Percentiles rank a stretch among this genome's conserved stretches.
phyloP scores from a whole-genome alignment of 2,888 invertebrate genomes.

The Andrena bucephala region DNA sequence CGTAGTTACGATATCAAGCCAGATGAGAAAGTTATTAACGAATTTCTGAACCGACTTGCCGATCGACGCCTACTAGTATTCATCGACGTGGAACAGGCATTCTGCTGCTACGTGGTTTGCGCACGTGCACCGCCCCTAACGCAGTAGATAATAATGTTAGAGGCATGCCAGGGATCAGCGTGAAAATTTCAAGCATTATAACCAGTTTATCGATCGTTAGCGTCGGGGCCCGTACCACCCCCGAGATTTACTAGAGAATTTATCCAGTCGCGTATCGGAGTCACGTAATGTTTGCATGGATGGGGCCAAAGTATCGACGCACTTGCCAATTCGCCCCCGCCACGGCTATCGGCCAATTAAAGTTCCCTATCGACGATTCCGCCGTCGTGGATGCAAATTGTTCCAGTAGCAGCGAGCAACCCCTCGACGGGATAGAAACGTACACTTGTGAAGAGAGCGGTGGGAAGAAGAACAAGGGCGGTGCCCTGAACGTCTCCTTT shows the following conservation, averaged over 20 bases:
- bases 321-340: slow-evolving; percentile 3
- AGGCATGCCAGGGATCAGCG: slow-evolving; percentile 55
- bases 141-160: slow-evolving; percentile 59
- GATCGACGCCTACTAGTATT: slow-evolving; percentile 23
- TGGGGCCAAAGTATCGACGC: slow-evolving; percentile 22
- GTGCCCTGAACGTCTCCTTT: slow-evolving; percentile 39
- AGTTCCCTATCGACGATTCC: slow-evolving; percentile 21
- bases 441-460: not conserved
- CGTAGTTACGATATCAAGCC: not conserved
- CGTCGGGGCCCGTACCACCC: slow-evolving; percentile 4
- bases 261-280: slow-evolving; percentile 56
- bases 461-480: not conserved
- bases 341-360: slow-evolving; percentile 35
- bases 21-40: not conserved
- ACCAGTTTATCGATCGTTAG: slow-evolving; percentile 64
- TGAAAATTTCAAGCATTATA: slow-evolving; percentile 62
- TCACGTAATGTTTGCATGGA: slow-evolving; percentile 49
- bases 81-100: slow-evolving; percentile 15
- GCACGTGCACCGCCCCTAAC: slow-evolving; percentile 19
- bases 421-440: not conserved
- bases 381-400: slow-evolving; percentile 12
- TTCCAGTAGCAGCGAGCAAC: not conserved
- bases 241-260: slow-evolving; percentile 58
- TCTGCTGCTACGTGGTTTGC: slow-evolving; percentile 25
- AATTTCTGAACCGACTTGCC: slow-evolving; percentile 9